Evolutionary conservation across 92 coral and sea anemone genomes (phyloP), one percentile per base, ranked within the genome.

Genomic region (Epizoanthus stellaris): DNA sequence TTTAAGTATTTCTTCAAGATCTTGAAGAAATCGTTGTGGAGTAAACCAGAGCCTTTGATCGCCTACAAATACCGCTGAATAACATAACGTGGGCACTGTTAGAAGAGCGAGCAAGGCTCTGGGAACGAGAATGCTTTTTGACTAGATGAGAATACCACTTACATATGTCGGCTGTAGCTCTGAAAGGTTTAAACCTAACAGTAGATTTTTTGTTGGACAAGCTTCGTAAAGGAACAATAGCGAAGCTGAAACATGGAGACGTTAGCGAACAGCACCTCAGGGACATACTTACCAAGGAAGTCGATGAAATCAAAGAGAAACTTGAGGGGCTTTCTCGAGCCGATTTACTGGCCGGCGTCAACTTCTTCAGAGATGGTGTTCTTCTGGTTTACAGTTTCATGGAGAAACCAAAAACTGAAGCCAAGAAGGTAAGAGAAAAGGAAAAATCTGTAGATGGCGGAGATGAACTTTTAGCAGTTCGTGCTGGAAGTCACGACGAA

Each of bases 331-430:
- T 86, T 52, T 54, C 89, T 7, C 43, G 89, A 14, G 79, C 67
- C 40, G 89, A 86, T 70, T 61, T 86, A 42, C 75, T 86, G 8
- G 49, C 85, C n/a, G 71, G 85, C 20, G 66, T 86, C 19, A 77
- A 76, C 60, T 85, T 85, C 73, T 86, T 86, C 73, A 77, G 54
- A 73, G 85, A 86, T 59, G 89, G 89, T 9, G 53, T 86, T 21
- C 68, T 75, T 21, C 61, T 86, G 47, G 69, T 77, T 6, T 42
- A 79, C 20, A 85, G 77, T 16, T 70, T 16, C 52, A 49, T 86
- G 7, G 84, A 77, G 15, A 45, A 45, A 10, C 7, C 10, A 45
- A 45, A 45, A 45, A 45, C 52, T 45, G 52, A 45, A 45, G 52
- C 7, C 8, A 45, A 45, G 52, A 64, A 52, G 19, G 15, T 42